Conservation (phyloP, 1,140 invertebrate species). For the Leptopilina boulardi region DNA sequence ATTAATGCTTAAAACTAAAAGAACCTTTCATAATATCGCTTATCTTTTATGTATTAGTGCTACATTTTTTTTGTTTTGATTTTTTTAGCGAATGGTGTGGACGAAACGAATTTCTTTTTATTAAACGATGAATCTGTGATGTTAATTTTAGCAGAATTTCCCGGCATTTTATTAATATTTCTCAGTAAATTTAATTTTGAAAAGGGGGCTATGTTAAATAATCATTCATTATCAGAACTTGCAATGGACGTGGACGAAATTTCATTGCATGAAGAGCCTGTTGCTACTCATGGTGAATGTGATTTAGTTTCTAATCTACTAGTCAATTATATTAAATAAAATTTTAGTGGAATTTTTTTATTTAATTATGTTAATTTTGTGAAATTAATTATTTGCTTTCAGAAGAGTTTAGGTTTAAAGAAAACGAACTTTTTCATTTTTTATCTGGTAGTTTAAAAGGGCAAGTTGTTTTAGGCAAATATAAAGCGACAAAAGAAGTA, state of each 20-base stretch:
- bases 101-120: neutral
- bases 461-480: neutral
- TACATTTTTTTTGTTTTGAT: neutral
- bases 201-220: neutral
- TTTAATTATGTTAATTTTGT: conserved; percentile 21
- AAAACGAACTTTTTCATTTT: neutral
- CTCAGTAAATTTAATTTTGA: neutral
- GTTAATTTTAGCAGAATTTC: neutral
- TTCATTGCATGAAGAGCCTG: neutral
- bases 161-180: neutral
- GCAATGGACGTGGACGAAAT: neutral
- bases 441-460: neutral
- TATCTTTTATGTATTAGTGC: neutral
- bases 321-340: neutral
- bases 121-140: neutral
- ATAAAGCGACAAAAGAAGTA: neutral
- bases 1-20: neutral
- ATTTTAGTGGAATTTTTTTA: conserved; percentile 34
- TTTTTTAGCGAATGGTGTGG: neutral
- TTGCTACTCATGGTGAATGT: neutral
- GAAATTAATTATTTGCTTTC: conserved; percentile 19
- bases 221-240: neutral
- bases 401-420: neutral
- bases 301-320: neutral
- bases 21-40: neutral